Evolutionary conservation across 2,113 vertebrate species (phyloP).

Genomic region (Scophthalmus maximus): DNA sequence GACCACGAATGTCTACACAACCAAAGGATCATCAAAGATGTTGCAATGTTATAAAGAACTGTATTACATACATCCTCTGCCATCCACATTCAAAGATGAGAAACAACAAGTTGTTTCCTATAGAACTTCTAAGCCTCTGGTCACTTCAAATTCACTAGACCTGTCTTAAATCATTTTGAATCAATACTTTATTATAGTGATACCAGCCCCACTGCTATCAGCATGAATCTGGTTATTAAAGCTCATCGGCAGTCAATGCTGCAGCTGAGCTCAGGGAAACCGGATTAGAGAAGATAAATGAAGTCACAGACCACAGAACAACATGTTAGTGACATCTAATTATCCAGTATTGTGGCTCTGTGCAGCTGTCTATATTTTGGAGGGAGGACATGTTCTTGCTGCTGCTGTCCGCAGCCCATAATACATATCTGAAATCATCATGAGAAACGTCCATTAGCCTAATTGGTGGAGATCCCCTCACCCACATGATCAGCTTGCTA

Average conservation of each 20-base stretch:
- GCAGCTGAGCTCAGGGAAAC: slow-evolving; percentile 8
- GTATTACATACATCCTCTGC: no score
- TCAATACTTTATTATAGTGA: slow-evolving; percentile 18
- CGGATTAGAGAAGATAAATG: slow-evolving; percentile 3
- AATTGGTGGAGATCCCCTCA: slow-evolving; percentile 50
- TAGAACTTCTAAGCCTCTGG: not conserved
- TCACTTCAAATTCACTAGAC: slow-evolving; percentile 25
- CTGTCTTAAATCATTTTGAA: slow-evolving; percentile 9
- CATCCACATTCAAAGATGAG: no score
- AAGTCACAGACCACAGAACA: slow-evolving; percentile 11
- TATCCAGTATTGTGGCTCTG: not conserved
- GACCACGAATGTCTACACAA: no score
- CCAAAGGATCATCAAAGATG: no score
- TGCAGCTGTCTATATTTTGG: not conserved
- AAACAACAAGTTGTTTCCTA: not conserved
- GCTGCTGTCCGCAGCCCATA: slow-evolving; percentile 15
- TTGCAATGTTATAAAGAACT: no score
- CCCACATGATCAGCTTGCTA: slow-evolving; percentile 41
- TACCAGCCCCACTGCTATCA: not conserved
- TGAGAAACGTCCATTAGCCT: slow-evolving; percentile 33
- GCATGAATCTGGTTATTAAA: slow-evolving; percentile 12
- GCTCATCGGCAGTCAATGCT: not conserved
- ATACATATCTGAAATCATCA: slow-evolving; percentile 35
- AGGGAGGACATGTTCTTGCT: not conserved
- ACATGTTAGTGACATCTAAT: slow-evolving; percentile 8